These are phyloP conservation scores for Danaus plexippus DNA, from an alignment of 1,140 invertebrate genomes.

Conservation along the genomic window DNA sequence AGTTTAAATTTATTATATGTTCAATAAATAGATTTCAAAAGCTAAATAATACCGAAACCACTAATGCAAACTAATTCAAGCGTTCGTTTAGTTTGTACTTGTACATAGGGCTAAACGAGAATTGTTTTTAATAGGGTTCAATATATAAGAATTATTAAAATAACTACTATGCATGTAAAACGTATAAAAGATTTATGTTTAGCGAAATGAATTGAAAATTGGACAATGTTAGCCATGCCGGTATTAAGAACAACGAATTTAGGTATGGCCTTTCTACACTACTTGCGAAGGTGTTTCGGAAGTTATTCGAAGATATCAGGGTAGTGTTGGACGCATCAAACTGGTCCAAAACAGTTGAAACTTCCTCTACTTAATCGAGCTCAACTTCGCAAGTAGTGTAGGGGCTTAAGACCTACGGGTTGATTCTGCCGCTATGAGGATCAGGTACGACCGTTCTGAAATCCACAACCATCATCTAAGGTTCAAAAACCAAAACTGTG, in stretches of 20 bases:
- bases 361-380: background rate
- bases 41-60: too few species aligned
- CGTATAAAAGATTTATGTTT: slow-evolving; percentile 2
- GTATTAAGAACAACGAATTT: slow-evolving; percentile 6
- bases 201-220: background rate
- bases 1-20: too few species aligned
- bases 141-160: background rate
- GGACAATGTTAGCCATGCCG: slow-evolving; percentile 8
- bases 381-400: slow-evolving; percentile 1
- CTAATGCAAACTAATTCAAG: too few species aligned
- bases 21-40: too few species aligned
- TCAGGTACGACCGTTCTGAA: slow-evolving; percentile 32
- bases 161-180: background rate
- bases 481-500: too few species aligned
- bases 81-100: too few species aligned
- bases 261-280: slow-evolving; percentile 5
- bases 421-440: slow-evolving; percentile 17
- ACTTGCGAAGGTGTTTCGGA: too few species aligned
- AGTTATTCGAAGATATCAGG: too few species aligned
- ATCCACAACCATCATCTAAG: slow-evolving; percentile 13
- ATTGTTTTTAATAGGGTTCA: background rate
- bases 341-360: background rate
- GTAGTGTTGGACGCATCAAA: background rate
- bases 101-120: too few species aligned
- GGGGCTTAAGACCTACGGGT: slow-evolving; percentile 25